Percentiles rank a stretch among this genome's conserved stretches.
Evolutionary conservation across 2,888 invertebrate species (phyloP).

Genomic region (Epistrophe eligans): DNA sequence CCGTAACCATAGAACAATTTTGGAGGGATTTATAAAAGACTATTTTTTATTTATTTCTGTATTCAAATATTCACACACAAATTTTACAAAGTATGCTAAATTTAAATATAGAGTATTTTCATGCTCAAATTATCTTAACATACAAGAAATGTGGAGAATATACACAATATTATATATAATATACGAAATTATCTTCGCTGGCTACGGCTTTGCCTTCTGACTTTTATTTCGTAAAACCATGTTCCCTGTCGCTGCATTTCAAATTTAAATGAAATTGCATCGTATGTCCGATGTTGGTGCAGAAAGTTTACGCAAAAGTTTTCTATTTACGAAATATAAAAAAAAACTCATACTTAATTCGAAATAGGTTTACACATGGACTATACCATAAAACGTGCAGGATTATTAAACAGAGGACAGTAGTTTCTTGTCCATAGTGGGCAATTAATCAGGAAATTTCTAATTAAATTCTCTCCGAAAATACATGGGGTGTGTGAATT

Average conservation of each 20-base stretch:
- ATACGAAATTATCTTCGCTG: no score
- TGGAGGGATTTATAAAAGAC: no score
- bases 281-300: not conserved
- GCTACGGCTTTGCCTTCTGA: not conserved
- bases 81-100: no score
- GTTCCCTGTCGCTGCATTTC: not conserved
- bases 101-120: no score
- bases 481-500: conserved; percentile 33
- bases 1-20: no score
- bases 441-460: conserved; percentile 63
- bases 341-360: conserved; percentile 27
- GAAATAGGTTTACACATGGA: conserved; percentile 6
- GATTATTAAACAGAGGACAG: conserved; percentile 24
- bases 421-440: conserved; percentile 40
- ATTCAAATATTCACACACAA: no score
- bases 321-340: conserved; percentile 16
- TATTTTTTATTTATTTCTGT: no score
- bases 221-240: not conserved
- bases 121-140: no score
- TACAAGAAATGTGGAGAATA: no score
- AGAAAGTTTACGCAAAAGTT: conserved; percentile 19
- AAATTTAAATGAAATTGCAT: conserved; percentile 38
- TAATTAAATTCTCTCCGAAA: conserved; percentile 62
- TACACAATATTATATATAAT: no score
- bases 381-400: conserved; percentile 35